These are phyloP conservation scores for Montipora sp. DNA, from an alignment of 64 coral and sea anemone genomes.

Conservation along the genomic window DNA sequence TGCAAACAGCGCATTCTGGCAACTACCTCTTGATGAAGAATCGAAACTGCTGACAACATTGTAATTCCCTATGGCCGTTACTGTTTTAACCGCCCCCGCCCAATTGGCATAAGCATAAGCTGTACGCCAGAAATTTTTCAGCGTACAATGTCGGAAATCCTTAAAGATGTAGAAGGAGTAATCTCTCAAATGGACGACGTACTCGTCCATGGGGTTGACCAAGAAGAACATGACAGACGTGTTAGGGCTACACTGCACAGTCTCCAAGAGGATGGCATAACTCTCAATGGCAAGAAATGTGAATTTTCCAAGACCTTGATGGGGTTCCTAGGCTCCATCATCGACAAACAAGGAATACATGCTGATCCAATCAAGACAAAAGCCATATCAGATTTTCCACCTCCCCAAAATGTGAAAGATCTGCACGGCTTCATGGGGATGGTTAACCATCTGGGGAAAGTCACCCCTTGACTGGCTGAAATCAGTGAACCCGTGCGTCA, in stretches of 20 bases:
- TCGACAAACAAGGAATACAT: constrained; percentile 36
- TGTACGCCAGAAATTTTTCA: too few relatives aligned
- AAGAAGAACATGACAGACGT: constrained; percentile 3
- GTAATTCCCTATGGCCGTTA: not conserved
- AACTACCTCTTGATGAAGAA: not conserved
- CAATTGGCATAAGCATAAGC: too few relatives aligned
- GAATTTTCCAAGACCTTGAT: constrained; percentile 17
- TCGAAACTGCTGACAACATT: constrained; percentile 29
- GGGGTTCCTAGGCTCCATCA: constrained; percentile 56
- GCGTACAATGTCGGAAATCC: too few relatives aligned
- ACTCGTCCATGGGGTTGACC: not conserved
- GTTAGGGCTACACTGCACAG: not conserved
- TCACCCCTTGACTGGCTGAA: not conserved
- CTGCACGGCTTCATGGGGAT: constrained; percentile 37
- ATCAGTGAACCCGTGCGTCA: constrained; percentile 9
- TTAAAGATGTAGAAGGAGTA: not conserved
- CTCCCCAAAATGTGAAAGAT: not conserved
- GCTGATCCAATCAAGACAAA: constrained; percentile 27
- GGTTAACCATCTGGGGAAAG: constrained; percentile 31
- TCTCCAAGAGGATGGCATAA: constrained; percentile 27
- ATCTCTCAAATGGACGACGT: constrained; percentile 54
- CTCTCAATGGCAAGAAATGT: not conserved
- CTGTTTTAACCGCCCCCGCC: too few relatives aligned
- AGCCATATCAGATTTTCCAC: too few relatives aligned
- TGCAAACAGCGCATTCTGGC: constrained; percentile 50